Evolutionary conservation across 2,113 vertebrate genomes (phyloP).

Genomic region (Ptilorrhoa leucosticta): DNA sequence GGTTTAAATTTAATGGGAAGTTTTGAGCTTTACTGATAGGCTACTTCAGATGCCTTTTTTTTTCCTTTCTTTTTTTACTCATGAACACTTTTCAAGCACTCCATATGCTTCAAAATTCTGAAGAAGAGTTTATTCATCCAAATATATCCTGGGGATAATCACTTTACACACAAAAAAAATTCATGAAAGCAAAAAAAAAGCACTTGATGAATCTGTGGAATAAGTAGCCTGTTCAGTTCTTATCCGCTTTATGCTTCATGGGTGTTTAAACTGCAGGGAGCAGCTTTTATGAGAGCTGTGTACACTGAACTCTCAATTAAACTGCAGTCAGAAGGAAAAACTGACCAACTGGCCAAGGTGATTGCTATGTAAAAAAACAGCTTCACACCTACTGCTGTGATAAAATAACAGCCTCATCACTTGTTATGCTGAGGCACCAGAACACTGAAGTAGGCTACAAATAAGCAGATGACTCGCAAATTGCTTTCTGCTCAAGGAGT

Average conservation of each 20-base stretch:
- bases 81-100: background rate
- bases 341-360: background rate
- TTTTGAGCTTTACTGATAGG: background rate
- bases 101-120: background rate
- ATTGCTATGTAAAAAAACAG: background rate
- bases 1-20: background rate
- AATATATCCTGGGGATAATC: background rate
- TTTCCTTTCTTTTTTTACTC: background rate
- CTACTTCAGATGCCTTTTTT: background rate
- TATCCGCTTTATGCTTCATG: accelerated
- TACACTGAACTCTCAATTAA: background rate
- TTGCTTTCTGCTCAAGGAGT: background rate
- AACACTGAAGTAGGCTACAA: background rate
- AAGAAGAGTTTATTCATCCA: background rate
- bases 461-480: background rate
- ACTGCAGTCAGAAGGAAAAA: background rate
- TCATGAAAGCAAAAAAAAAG: background rate
- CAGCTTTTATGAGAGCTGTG: background rate
- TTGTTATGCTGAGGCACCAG: background rate
- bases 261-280: background rate
- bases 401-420: background rate
- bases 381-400: background rate
- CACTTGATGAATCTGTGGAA: background rate
- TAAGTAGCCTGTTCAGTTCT: background rate
- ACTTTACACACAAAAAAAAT: background rate